Conservation (phyloP, 2,888 invertebrate genomes). For the Troglohyphantes excavatus region DNA sequence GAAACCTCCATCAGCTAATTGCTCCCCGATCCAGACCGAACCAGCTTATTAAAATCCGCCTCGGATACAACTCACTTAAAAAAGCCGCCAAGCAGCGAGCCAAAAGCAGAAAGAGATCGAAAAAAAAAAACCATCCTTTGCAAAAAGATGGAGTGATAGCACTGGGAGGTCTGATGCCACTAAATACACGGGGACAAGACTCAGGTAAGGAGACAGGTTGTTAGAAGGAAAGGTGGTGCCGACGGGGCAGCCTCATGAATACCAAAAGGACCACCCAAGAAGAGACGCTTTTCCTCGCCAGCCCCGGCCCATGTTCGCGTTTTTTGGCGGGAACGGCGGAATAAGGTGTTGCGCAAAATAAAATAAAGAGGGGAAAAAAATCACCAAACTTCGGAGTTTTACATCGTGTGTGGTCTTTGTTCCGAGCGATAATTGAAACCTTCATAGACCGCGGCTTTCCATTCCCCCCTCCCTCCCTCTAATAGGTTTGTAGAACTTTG, state of each 20-base stretch:
- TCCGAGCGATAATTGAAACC: slow-evolving; percentile 77
- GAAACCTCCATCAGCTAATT: slow-evolving; percentile 1
- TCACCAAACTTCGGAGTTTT: no score
- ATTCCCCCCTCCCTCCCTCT: slow-evolving; percentile 13
- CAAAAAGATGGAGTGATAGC: slow-evolving; percentile 72
- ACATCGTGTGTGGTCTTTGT: slow-evolving; percentile 75
- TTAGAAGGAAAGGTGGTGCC: slow-evolving; percentile 74
- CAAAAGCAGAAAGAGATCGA: no score
- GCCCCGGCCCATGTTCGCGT: background rate
- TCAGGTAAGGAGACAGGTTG: slow-evolving; percentile 56
- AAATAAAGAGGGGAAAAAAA: background rate
- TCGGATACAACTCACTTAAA: slow-evolving; percentile 69
- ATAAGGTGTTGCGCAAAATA: slow-evolving; percentile 29
- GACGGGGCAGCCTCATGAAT: slow-evolving; percentile 65
- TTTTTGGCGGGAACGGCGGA: no score
- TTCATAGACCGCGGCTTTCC: slow-evolving; percentile 31
- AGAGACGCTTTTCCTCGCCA: slow-evolving; percentile 36
- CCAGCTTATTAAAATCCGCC: slow-evolving; percentile 61
- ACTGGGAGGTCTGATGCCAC: slow-evolving; percentile 74
- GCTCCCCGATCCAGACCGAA: slow-evolving; percentile 21
- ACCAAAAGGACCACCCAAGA: slow-evolving; percentile 77
- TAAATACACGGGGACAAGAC: slow-evolving; percentile 78
- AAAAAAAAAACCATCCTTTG: slow-evolving; percentile 8
- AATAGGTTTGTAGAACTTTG: slow-evolving; percentile 30
- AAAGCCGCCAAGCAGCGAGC: slow-evolving; percentile 18